Evolutionary conservation across 2,797 vertebrate genomes (phyloP).

Genomic region (Sebastes diaconus): DNA sequence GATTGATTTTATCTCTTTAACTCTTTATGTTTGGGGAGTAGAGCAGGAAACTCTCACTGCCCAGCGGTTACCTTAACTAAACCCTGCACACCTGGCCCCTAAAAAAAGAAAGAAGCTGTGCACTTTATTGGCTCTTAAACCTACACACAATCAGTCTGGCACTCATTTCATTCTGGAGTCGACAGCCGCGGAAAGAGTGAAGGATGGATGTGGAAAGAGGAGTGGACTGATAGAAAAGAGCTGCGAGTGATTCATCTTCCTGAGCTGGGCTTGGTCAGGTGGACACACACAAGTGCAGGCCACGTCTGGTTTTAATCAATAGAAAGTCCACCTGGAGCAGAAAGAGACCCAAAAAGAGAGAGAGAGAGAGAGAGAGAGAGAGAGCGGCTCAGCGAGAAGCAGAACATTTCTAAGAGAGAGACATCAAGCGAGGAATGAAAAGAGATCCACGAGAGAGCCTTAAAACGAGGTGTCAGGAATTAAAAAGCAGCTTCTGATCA

Average conservation of each 20-base stretch:
- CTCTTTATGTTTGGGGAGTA: background rate
- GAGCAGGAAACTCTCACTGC: background rate
- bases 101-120: background rate
- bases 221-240: slow-evolving; percentile 40
- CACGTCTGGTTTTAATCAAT: slow-evolving; percentile 77
- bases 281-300: slow-evolving; percentile 62
- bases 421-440: slow-evolving; percentile 74
- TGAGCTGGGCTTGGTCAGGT: slow-evolving; percentile 42
- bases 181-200: slow-evolving; percentile 4
- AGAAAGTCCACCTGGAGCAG: slow-evolving; percentile 73
- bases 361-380: slow-evolving; percentile 64
- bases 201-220: slow-evolving; percentile 34
- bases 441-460: background rate
- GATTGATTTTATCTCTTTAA: slow-evolving; percentile 10
- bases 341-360: slow-evolving; percentile 20
- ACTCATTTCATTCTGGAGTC: slow-evolving; percentile 36
- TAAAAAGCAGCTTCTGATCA: slow-evolving; percentile 22
- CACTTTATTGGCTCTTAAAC: slow-evolving; percentile 19
- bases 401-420: slow-evolving; percentile 68
- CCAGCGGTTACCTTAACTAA: background rate
- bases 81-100: background rate
- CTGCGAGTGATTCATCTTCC: slow-evolving; percentile 70
- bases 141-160: slow-evolving; percentile 36
- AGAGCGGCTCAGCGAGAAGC: slow-evolving; percentile 63
- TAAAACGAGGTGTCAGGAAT: slow-evolving; percentile 28